A percentile compares a stretch with the other conserved stretches of the same genome.
Conservation (phyloP, 1,140 invertebrate species). For the Lysiphlebus fabarum region DNA sequence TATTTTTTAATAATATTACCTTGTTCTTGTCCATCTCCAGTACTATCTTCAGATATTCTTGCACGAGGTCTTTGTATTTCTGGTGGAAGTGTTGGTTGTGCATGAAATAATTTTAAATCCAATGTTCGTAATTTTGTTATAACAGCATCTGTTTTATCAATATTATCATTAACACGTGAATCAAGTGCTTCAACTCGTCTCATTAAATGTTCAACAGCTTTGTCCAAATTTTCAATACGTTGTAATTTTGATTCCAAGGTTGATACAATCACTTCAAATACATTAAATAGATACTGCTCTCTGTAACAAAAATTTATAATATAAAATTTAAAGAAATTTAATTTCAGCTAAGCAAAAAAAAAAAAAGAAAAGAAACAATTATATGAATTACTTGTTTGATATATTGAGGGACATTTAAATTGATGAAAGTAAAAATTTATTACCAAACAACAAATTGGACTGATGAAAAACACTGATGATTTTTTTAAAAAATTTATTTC, state of each 20-base stretch:
- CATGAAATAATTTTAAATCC: constrained; percentile 69
- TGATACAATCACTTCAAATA: constrained; percentile 84
- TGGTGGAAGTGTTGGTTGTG: constrained; percentile 40
- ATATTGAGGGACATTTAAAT: too few species aligned
- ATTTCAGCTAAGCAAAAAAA: too few species aligned
- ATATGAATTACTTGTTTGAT: too few species aligned
- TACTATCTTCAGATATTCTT: constrained; percentile 33
- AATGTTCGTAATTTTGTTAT: constrained; percentile 70
- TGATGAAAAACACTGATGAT: too few species aligned
- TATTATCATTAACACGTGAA: constrained; percentile 75
- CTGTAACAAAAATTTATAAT: too few species aligned
- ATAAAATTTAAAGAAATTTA: too few species aligned
- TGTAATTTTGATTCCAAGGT: constrained; percentile 83
- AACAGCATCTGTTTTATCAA: constrained; percentile 78
- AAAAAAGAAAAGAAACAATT: too few species aligned
- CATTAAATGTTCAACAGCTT: constrained; percentile 81
- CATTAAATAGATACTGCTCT: constrained; percentile 82
- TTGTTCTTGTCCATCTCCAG: constrained; percentile 35
- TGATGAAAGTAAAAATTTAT: too few species aligned
- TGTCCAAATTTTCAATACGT: constrained; percentile 80
- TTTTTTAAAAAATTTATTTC: too few species aligned
- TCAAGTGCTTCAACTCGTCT: constrained; percentile 76
- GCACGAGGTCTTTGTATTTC: constrained; percentile 35
- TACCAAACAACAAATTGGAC: too few species aligned
- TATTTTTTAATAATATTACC: constrained; percentile 25